A percentile compares a stretch with the other conserved stretches of the same genome.
Conservation (phyloP, 92 coral and sea anemone species). For the Phenganax marumi region DNA sequence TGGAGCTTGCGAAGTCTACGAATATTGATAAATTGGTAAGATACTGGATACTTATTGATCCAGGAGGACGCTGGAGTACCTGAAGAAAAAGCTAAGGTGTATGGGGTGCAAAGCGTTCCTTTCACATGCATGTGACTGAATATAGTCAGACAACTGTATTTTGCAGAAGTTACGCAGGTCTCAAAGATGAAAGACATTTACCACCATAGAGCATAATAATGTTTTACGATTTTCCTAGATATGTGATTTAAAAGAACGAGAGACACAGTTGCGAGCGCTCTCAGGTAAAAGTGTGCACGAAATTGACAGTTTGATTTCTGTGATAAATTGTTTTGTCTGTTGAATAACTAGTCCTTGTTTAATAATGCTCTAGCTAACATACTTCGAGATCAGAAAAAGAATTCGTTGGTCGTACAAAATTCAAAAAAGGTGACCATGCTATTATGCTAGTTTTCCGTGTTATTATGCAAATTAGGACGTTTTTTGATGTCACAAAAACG, state of each 20-base stretch:
- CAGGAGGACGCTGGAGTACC: neutral
- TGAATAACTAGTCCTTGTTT: neutral
- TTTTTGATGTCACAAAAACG: no score
- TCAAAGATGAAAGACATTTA: no score
- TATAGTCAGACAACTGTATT: no score
- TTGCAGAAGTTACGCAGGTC: no score
- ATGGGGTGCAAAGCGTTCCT: neutral
- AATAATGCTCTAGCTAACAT: conserved; percentile 62
- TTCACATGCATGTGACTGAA: neutral
- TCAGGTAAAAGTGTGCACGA: conserved; percentile 61
- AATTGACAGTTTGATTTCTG: neutral
- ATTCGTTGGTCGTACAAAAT: conserved; percentile 79
- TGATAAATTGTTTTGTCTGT: neutral
- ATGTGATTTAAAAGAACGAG: conserved; percentile 87
- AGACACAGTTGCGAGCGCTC: conserved; percentile 68
- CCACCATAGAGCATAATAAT: no score
- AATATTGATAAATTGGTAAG: conserved; percentile 94
- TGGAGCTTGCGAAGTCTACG: conserved; percentile 91
- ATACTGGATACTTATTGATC: neutral
- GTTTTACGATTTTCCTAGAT: conserved; percentile 55
- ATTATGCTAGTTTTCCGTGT: no score
- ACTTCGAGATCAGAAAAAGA: conserved; percentile 87
- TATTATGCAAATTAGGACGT: no score
- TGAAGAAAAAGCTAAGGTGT: neutral
- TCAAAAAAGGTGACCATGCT: conserved; percentile 86